phyloP scores from a whole-genome alignment of 2,797 vertebrate genomes.

The Tragelaphus oryx region DNA sequence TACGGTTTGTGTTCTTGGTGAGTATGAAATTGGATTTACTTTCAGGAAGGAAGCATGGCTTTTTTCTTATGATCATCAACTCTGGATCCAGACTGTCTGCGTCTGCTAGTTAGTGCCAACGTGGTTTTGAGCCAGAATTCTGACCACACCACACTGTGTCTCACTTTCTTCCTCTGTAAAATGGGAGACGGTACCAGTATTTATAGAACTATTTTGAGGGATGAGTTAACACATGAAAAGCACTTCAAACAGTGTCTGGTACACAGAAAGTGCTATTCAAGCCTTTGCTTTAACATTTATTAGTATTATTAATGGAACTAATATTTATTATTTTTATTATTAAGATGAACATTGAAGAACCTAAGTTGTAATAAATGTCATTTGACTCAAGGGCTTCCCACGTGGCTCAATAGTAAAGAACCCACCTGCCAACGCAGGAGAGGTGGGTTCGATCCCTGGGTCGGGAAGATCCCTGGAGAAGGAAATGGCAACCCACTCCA shows the following conservation, averaged over 20 bases:
- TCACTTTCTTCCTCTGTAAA: background rate
- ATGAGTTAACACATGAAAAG: background rate
- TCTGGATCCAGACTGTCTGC: background rate
- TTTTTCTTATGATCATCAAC: background rate
- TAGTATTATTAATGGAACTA: background rate
- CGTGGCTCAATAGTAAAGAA: background rate
- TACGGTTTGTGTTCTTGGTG: constrained; percentile 65
- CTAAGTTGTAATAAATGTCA: background rate
- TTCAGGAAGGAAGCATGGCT: background rate
- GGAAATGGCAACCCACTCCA: background rate
- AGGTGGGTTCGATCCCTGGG: background rate
- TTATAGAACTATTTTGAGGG: background rate
- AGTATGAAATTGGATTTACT: constrained; percentile 4
- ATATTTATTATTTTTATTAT: background rate
- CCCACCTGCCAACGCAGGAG: background rate
- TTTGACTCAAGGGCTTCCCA: background rate
- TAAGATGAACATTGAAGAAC: background rate
- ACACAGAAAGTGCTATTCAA: background rate
- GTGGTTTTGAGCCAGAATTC: background rate
- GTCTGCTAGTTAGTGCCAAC: background rate
- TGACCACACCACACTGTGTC: background rate
- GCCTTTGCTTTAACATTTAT: background rate
- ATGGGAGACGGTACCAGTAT: background rate
- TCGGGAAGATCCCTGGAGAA: background rate
- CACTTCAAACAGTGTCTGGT: background rate